These are phyloP conservation scores for Datnioides undecimradiatus DNA, from an alignment of 2,113 vertebrate species.

Conservation along the genomic window DNA sequence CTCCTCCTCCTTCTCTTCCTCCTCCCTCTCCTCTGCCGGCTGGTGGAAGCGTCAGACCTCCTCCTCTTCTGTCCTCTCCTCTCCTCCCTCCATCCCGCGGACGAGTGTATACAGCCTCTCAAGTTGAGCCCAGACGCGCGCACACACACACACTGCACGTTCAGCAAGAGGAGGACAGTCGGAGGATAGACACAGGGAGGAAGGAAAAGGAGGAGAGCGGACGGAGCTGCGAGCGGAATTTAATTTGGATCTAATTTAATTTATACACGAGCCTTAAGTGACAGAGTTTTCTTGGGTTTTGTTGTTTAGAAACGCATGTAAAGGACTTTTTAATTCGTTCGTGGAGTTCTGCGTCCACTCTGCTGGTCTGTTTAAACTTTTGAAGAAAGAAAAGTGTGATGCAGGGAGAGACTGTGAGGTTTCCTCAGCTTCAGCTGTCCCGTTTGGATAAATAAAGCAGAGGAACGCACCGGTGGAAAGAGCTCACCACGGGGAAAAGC, in stretches of 20 bases:
- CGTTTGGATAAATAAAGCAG: slow-evolving; percentile 55
- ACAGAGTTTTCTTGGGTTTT: slow-evolving; percentile 31
- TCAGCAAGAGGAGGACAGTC: slow-evolving; percentile 30
- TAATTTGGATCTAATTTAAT: slow-evolving; percentile 54
- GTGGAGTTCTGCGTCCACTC: slow-evolving; percentile 35
- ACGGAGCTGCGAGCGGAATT: slow-evolving; percentile 53
- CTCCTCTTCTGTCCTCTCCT: slow-evolving; percentile 53
- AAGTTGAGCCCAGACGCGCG: slow-evolving; percentile 68
- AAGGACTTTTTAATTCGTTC: slow-evolving; percentile 52
- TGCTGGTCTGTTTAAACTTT: slow-evolving; percentile 61
- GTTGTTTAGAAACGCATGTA: background rate
- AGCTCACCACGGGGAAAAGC: slow-evolving; percentile 20
- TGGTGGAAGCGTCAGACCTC: slow-evolving; percentile 71
- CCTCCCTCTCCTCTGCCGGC: slow-evolving; percentile 62
- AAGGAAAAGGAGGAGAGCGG: slow-evolving; percentile 21
- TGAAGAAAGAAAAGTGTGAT: slow-evolving; percentile 34
- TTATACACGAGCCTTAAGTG: slow-evolving; percentile 26
- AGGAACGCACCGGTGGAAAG: slow-evolving; percentile 49
- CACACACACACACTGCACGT: slow-evolving; percentile 17
- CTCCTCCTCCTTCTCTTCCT: slow-evolving; percentile 39
- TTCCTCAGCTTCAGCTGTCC: slow-evolving; percentile 43
- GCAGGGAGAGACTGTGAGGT: slow-evolving; percentile 14
- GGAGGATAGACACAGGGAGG: slow-evolving; percentile 15
- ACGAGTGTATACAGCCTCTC: slow-evolving; percentile 63
- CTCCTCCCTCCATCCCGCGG: slow-evolving; percentile 68